phyloP scores from a whole-genome alignment of 2,797 vertebrate genomes.

The Siniperca scherzeri region DNA sequence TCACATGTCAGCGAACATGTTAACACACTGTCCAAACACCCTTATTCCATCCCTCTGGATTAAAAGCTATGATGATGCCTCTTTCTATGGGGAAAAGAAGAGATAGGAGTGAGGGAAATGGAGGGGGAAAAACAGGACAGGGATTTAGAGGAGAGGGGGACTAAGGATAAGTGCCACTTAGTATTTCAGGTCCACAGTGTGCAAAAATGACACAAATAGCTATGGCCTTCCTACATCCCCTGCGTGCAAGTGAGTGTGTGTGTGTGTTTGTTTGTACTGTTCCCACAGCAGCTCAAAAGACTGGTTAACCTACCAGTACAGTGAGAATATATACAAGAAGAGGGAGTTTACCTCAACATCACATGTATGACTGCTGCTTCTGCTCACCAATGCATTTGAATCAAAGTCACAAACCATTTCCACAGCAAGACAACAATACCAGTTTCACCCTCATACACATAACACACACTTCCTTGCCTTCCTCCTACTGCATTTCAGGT shows the following conservation, averaged over 20 bases:
- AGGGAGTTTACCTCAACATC: neutral
- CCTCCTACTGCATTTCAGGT: constrained; percentile 17
- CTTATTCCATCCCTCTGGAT: constrained; percentile 11
- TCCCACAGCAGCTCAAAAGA: constrained; percentile 16
- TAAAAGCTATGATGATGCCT: constrained; percentile 23
- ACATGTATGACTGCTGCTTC: neutral
- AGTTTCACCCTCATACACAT: neutral
- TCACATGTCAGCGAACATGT: neutral
- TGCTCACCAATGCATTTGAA: neutral
- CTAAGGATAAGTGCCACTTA: constrained; percentile 46
- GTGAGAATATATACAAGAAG: neutral
- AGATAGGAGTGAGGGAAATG: constrained; percentile 5
- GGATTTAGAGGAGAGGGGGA: constrained; percentile 22
- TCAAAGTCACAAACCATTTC: constrained; percentile 36
- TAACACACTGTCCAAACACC: neutral
- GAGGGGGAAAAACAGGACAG: neutral
- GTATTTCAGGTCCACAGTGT: constrained; percentile 35
- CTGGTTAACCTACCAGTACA: neutral
- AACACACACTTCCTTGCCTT: constrained; percentile 1
- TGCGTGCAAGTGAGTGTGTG: neutral
- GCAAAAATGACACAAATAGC: constrained; percentile 40
- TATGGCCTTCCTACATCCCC: constrained; percentile 21
- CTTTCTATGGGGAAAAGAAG: neutral
- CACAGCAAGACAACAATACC: neutral
- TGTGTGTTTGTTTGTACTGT: constrained; percentile 7